Evolutionary conservation across 1,140 invertebrate genomes (phyloP).

Genomic region (Uloborus diversus): DNA sequence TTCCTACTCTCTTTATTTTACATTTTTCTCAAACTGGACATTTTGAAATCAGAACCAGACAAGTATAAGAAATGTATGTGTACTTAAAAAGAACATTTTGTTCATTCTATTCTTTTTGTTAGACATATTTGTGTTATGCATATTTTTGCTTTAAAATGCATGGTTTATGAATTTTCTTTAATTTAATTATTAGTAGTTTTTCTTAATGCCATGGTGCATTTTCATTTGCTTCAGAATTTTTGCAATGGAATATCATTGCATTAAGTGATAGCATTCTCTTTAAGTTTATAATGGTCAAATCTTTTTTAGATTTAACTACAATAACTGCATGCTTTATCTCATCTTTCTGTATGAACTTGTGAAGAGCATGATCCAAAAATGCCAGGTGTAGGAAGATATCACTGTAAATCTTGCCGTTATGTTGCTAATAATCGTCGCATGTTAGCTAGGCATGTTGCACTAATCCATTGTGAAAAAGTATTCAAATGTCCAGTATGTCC

Average conservation of each 20-base stretch:
- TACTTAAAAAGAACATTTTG: too few relatives aligned
- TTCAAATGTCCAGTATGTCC: slow-evolving; percentile 59
- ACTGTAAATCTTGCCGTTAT: slow-evolving; percentile 56
- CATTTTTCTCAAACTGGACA: too few relatives aligned
- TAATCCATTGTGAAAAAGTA: slow-evolving; percentile 57
- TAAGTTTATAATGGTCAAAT: background rate
- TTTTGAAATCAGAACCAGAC: too few relatives aligned
- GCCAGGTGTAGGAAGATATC: slow-evolving; percentile 52
- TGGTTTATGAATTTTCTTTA: background rate
- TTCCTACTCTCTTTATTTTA: too few relatives aligned
- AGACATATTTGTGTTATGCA: background rate
- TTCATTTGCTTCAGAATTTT: background rate
- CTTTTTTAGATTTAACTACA: slow-evolving; percentile 37
- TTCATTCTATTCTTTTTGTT: too few relatives aligned
- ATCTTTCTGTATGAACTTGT: slow-evolving; percentile 11
- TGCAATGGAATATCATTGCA: background rate
- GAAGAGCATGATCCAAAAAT: slow-evolving; percentile 47
- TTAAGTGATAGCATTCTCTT: background rate
- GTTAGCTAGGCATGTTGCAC: slow-evolving; percentile 57
- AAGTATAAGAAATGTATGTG: too few relatives aligned
- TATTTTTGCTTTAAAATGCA: background rate
- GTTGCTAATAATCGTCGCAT: slow-evolving; percentile 54
- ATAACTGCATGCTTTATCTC: slow-evolving; percentile 44
- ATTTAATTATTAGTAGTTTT: background rate
- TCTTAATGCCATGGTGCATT: background rate